Base-by-base conservation (phyloP, 2,113 vertebrate species). In the Pteruthius melanotis region DNA sequence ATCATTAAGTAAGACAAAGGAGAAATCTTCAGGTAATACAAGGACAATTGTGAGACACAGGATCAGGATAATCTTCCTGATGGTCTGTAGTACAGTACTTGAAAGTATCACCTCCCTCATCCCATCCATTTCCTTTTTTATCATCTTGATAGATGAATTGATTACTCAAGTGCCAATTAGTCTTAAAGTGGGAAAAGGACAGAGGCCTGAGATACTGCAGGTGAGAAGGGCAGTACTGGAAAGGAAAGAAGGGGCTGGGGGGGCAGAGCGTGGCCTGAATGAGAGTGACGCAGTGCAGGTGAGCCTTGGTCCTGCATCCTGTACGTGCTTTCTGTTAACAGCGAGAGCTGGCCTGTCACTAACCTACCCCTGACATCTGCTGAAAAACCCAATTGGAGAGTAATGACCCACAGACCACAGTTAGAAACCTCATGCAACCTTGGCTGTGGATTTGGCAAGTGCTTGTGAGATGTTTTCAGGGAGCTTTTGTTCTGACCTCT, bases 401-500 rank as follows among this genome's bases (percentile, higher is more conserved):
- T 52, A 74, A 66, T 23, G 15, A 52, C 82, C 77, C 44, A 42
- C 1, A 1, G 49, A 52, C 57, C 1, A 1, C 44, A 76, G 39
- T 71, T 27, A 72, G 53, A 78, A 94, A 42, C n/a, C 53, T 82
- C 39, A 28, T 19, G 30, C 33, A 83, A 75, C 40, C 60, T 45
- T 85, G 77, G 61, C 69, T 31, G 23, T 68, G 54, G 30, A 76
- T 83, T 87, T 93, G 89, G 77, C 80, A 69, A 1, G 3, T 5
- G 7, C 83, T 76, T 82, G 40, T n/a, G n/a, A 64, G 26, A 28
- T 0, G 0, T 33, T 82, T 84, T 84, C 0, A 8, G 28, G 50
- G 31, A 85, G 50, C 23, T 75, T 93, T 95, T 87, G 24, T 79
- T 50, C 44, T 61, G 22, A 83, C 52, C 72, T 79, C 33, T 94